Percentiles rank a stretch among this genome's conserved stretches.
phyloP scores from a whole-genome alignment of 2,113 vertebrate genomes.

The Actinemys pallida region DNA sequence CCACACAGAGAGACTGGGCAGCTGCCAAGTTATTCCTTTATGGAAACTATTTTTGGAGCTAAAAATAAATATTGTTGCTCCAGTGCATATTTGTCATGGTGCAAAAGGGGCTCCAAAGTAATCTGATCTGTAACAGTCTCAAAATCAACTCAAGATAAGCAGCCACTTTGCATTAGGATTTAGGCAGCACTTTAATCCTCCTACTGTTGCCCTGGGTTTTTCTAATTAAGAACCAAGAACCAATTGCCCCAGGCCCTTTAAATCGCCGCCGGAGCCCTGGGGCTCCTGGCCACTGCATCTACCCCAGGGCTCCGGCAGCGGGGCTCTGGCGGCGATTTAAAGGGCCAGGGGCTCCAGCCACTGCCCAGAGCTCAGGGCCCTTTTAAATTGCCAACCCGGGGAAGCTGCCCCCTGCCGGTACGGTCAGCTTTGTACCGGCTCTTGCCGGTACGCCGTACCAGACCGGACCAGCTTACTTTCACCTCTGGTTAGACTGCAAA shows the following conservation, averaged over 20 bases:
- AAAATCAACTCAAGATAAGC: not conserved
- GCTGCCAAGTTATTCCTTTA: not conserved
- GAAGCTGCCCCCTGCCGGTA: too few species aligned
- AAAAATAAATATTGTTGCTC: not conserved
- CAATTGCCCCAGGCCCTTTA: not conserved
- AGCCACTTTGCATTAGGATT: not conserved
- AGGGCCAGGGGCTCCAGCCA: too few species aligned
- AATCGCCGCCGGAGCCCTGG: too few species aligned
- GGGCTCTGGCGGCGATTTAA: too few species aligned
- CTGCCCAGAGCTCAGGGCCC: too few species aligned
- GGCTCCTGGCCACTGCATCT: too few species aligned
- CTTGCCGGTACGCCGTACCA: too few species aligned
- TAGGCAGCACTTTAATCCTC: not conserved
- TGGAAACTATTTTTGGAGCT: constrained; percentile 19
- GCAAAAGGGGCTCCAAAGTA: constrained; percentile 3
- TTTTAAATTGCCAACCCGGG: too few species aligned
- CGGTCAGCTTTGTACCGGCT: too few species aligned
- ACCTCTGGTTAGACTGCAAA: not conserved
- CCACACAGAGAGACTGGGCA: constrained; percentile 6
- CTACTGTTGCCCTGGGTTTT: not conserved
- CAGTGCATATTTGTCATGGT: not conserved
- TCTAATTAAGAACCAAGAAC: constrained; percentile 8
- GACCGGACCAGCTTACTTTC: too few species aligned
- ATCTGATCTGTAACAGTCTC: not conserved
- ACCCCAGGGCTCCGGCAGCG: too few species aligned